Evolutionary conservation across 2,113 vertebrate genomes (phyloP), one percentile per base, ranked within the genome.

Genomic region (Anarrhichthys ocellatus): DNA sequence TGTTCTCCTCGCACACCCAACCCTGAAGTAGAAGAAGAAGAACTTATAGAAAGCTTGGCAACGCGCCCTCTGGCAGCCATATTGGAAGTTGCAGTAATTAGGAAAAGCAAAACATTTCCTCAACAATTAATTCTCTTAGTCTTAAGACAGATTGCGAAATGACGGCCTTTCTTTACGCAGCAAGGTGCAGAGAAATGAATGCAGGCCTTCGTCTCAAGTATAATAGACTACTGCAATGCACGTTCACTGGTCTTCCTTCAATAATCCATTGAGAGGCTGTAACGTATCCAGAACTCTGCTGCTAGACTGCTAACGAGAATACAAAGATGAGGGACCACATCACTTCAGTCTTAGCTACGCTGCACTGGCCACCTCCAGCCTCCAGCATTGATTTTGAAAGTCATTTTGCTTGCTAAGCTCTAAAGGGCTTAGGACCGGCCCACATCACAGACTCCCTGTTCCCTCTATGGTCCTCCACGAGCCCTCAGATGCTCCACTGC

Each of bases 1-100:
- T 2, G 44, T 42, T 29, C 32, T 86, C 88, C 71, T 86, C 73
- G 34, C 59, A 66, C 73, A 22, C 64, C 72, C 36, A 70, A 63
- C 14, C 82, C 91, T 86, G 81, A 69, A 63, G n/a, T 1, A 62
- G 27, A 54, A 20, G 15, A 73, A 56, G 48, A 50, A 50, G 48
- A 22, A 8, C n/a, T 82, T 36, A 54, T 0, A 61, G 29, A 18
- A 58, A 24, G 48, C n/a, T 48, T 9, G 27, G 20, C 1, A 14
- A 52, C 27, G 46, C 38, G 22, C 10, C 40, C 2, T 52, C 58
- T 18, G 18, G n/a, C 32, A 20, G 66, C 66, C 9, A n/a, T 42
- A 10, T 6, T 22, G 36, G 44, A 66, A 32, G 29, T 32, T 17
- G 5, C 44, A 18, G 52, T 56, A 4, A 5, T n/a, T 29, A 24